Percentiles rank a stretch among this genome's conserved stretches.
Evolutionary conservation across 2,113 vertebrate genomes (phyloP).

Genomic region (Podilymbus podiceps): DNA sequence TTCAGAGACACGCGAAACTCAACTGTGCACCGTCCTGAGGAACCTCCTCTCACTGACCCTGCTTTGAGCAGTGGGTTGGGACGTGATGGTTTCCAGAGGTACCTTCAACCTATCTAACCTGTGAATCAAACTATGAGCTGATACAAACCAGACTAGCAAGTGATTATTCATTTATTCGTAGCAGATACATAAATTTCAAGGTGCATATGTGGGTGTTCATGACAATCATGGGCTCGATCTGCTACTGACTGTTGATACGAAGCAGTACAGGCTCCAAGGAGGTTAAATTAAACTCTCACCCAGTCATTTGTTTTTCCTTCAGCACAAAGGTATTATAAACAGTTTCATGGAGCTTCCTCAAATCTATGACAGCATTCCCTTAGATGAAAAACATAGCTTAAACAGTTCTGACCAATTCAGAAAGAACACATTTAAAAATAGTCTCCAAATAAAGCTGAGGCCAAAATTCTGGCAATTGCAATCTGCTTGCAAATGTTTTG

Average conservation of each 20-base stretch:
- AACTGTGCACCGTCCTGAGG: accelerated
- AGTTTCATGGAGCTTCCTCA: not conserved
- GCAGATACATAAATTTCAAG: not conserved
- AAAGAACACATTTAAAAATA: conserved; percentile 8
- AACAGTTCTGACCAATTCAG: not conserved
- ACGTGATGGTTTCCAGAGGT: not conserved
- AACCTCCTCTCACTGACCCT: not conserved
- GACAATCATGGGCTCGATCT: not conserved
- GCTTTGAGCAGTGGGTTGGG: not conserved
- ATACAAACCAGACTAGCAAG: not conserved
- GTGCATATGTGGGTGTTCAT: not conserved
- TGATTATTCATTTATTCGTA: not conserved
- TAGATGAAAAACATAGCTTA: not conserved
- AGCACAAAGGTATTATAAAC: not conserved
- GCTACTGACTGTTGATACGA: not conserved
- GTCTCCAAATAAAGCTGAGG: not conserved
- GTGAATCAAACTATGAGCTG: not conserved
- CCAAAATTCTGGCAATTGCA: not conserved
- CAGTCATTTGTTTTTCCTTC: not conserved
- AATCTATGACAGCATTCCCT: not conserved
- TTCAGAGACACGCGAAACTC: not conserved
- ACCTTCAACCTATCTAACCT: not conserved
- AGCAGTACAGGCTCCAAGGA: not conserved
- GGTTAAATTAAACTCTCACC: not conserved
- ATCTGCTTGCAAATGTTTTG: not conserved